phyloP scores from a whole-genome alignment of 2,113 vertebrate species.

The Hippocampus mohnikei region DNA sequence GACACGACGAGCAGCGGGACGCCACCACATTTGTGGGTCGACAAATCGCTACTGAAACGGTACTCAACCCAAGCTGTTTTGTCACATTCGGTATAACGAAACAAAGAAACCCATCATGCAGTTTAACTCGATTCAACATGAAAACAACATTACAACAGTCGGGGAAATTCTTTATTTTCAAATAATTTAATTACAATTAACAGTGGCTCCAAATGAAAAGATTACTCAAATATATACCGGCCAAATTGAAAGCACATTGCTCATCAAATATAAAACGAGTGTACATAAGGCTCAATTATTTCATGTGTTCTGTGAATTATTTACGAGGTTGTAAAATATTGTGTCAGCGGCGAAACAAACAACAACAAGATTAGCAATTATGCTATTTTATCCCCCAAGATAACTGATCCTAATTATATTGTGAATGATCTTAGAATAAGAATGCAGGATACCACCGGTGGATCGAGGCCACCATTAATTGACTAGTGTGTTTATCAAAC shows the following conservation, averaged over 20 bases:
- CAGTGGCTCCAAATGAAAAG: not conserved
- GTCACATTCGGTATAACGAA: not conserved
- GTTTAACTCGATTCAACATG: not conserved
- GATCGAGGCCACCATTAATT: not conserved
- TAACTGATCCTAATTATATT: not conserved
- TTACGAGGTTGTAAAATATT: slow-evolving; percentile 11
- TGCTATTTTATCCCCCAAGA: not conserved
- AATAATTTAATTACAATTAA: not conserved
- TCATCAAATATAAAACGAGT: not conserved
- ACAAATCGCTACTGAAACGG: not conserved
- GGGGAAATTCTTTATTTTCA: no score
- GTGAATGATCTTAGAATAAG: not conserved
- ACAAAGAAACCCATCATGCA: not conserved
- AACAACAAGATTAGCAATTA: not conserved
- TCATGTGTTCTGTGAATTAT: slow-evolving; percentile 12
- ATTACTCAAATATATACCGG: not conserved
- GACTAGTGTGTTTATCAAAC: not conserved
- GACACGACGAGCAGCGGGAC: not conserved
- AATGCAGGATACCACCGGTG: not conserved
- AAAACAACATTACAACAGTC: not conserved
- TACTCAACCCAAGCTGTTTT: not conserved
- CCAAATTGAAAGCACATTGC: slow-evolving; percentile 8
- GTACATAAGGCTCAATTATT: slow-evolving; percentile 2
- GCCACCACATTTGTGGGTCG: not conserved
- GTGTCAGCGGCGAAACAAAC: not conserved